These are phyloP conservation scores for Parnassius mnemosyne DNA, from an alignment of 2,888 invertebrate species.

Conservation along the genomic window DNA sequence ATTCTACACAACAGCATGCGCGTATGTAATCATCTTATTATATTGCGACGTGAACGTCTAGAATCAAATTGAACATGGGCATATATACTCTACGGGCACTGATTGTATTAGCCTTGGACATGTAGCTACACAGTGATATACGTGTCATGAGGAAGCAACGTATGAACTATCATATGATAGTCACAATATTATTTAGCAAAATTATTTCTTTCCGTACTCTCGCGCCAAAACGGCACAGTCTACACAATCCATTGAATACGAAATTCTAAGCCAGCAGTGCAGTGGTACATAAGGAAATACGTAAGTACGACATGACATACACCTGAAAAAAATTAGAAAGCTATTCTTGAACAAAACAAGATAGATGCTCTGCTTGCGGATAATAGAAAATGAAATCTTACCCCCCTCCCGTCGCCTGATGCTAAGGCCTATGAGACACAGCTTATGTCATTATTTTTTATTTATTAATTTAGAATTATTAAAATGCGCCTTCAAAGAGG, in stretches of 20 bases:
- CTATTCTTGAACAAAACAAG: too few species aligned
- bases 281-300: neutral
- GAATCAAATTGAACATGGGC: conserved; percentile 15
- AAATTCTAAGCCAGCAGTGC: conserved; percentile 7
- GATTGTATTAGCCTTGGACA: conserved; percentile 25
- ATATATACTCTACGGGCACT: conserved; percentile 13
- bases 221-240: conserved; percentile 12
- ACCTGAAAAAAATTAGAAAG: too few species aligned
- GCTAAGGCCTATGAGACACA: too few species aligned
- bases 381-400: too few species aligned
- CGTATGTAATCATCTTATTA: conserved; percentile 5
- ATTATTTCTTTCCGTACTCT: conserved; percentile 22
- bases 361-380: too few species aligned
- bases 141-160: conserved; percentile 17
- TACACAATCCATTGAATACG: conserved; percentile 6
- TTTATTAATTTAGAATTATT: too few species aligned
- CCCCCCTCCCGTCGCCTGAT: too few species aligned
- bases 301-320: too few species aligned
- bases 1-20: conserved; percentile 3
- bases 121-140: conserved; percentile 13
- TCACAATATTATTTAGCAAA: conserved; percentile 14
- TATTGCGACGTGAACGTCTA: conserved; percentile 15
- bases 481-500: too few species aligned
- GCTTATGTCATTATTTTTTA: too few species aligned
- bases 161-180: conserved; percentile 7